Evolutionary conservation across 2,113 vertebrate species (phyloP).

Genomic region (Anolis carolinensis): DNA sequence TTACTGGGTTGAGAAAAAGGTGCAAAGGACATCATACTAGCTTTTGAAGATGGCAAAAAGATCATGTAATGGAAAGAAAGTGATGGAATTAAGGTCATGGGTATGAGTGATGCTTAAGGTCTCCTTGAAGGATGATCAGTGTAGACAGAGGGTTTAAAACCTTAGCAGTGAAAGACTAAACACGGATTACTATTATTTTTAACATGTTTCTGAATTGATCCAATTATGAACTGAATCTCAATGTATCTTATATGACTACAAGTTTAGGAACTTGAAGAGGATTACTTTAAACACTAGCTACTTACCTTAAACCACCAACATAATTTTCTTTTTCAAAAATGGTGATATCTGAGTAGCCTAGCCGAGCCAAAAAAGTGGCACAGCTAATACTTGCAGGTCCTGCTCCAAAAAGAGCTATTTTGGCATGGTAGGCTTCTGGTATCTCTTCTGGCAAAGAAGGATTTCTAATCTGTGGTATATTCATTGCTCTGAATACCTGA

Average conservation of each 20-base stretch:
- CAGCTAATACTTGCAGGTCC: conserved; percentile 88
- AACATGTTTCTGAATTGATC: no score
- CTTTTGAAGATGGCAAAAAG: no score
- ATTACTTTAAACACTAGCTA: background rate
- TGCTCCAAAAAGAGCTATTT: conserved; percentile 86
- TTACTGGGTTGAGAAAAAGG: no score
- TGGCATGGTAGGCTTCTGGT: conserved; percentile 77
- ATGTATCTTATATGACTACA: background rate
- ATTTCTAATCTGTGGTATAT: conserved; percentile 82
- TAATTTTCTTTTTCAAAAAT: conserved; percentile 86
- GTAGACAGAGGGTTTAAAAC: no score
- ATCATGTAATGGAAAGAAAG: no score
- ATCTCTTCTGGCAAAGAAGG: conserved; percentile 78
- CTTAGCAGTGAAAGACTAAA: no score
- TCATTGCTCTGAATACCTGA: conserved; percentile 88
- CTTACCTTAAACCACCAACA: conserved; percentile 86
- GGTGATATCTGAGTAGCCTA: conserved; percentile 84
- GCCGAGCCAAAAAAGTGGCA: conserved; percentile 83
- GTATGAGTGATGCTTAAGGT: no score
- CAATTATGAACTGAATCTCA: background rate
- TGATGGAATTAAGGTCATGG: no score
- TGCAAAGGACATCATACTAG: no score
- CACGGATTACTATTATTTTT: no score
- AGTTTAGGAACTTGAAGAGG: background rate
- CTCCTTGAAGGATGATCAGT: no score